These are phyloP conservation scores for Hydra vulgaris DNA, from an alignment of 30 jellyfish, hydroid and myxozoan species.

Conservation along the genomic window DNA sequence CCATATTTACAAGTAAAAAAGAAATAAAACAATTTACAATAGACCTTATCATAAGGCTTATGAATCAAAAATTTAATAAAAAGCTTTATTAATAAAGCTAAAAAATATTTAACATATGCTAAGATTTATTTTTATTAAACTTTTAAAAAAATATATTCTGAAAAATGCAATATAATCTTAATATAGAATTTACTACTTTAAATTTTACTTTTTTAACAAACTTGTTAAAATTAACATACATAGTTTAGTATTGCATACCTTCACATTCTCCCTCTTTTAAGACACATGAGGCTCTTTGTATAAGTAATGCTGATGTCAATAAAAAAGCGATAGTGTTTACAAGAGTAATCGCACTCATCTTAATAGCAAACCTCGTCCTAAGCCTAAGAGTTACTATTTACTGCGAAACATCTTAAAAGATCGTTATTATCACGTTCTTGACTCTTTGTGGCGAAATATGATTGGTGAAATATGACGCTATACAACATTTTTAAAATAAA, in stretches of 20 bases:
- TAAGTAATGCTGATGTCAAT: constrained; percentile 8
- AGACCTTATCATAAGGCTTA: too few species aligned
- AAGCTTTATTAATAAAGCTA: too few species aligned
- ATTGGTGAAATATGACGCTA: constrained; percentile 25
- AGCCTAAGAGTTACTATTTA: background rate
- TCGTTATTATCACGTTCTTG: background rate
- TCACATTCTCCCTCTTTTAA: constrained; percentile 81
- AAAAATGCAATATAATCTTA: too few species aligned
- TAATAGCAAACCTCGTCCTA: background rate
- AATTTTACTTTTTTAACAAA: too few species aligned
- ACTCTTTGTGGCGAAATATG: constrained; percentile 47
- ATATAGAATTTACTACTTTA: too few species aligned
- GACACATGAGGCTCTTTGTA: constrained; percentile 33
- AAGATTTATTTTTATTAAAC: too few species aligned
- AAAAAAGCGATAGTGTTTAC: constrained; percentile 2
- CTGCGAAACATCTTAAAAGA: background rate
- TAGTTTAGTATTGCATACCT: constrained; percentile 25
- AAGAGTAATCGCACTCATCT: background rate
- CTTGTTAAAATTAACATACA: background rate
- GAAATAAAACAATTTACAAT: too few species aligned
- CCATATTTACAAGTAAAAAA: too few species aligned
- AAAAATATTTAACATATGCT: too few species aligned
- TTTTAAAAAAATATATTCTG: too few species aligned
- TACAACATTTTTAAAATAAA: too few species aligned
- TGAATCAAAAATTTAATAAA: too few species aligned